phyloP scores from a whole-genome alignment of 1,140 invertebrate genomes.

The Drosophila tristis region DNA sequence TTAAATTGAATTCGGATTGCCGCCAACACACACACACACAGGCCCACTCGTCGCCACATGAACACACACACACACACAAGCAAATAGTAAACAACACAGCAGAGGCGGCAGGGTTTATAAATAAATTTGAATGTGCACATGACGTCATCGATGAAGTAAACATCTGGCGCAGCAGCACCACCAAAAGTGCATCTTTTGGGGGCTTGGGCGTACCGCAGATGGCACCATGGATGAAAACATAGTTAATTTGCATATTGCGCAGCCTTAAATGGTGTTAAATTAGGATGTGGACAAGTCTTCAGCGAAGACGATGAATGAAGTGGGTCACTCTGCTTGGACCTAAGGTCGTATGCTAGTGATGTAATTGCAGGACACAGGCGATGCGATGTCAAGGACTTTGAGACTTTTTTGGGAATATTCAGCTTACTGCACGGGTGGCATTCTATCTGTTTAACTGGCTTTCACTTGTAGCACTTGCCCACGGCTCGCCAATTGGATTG shows the following conservation, averaged over 20 bases:
- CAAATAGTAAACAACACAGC: constrained; percentile 11
- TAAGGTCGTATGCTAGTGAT: constrained; percentile 36
- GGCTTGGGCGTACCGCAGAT: constrained; percentile 15
- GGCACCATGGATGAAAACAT: constrained; percentile 13
- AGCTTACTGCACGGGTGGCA: constrained; percentile 76
- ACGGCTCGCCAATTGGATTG: background rate
- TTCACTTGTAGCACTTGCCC: constrained; percentile 60
- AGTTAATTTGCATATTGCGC: constrained; percentile 29
- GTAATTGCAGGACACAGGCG: constrained; percentile 43
- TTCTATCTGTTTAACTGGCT: constrained; percentile 55
- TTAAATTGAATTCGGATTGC: constrained; percentile 18
- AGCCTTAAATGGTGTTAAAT: constrained; percentile 7
- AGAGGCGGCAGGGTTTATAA: constrained; percentile 53
- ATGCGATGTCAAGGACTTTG: constrained; percentile 31
- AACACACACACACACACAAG: constrained; percentile 17
- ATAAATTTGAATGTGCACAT: constrained; percentile 72
- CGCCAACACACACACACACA: constrained; percentile 33
- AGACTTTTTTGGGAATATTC: constrained; percentile 32
- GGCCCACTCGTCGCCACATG: constrained; percentile 32
- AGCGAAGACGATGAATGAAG: background rate
- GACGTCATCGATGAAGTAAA: constrained; percentile 73
- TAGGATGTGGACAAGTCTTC: background rate
- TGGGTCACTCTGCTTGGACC: background rate
- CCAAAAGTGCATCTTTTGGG: constrained; percentile 58
- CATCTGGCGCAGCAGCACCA: constrained; percentile 60